phyloP scores from a whole-genome alignment of 2,113 vertebrate species.

The Anthoscopus minutus region DNA sequence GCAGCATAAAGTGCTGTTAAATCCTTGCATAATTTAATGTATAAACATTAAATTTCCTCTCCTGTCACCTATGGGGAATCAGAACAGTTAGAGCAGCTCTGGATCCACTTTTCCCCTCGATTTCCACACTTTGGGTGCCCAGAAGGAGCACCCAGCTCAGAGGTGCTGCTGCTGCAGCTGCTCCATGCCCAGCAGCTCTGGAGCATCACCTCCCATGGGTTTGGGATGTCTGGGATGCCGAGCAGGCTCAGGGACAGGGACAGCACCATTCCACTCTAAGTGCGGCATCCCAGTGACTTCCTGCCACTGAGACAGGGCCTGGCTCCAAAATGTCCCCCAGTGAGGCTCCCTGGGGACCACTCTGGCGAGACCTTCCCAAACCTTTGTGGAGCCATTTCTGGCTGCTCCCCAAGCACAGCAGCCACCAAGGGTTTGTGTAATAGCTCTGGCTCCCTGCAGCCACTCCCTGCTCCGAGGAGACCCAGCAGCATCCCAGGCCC shows the following conservation, averaged over 20 bases:
- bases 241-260: neutral
- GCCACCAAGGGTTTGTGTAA: neutral
- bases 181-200: neutral
- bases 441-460: neutral
- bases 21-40: neutral
- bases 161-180: neutral
- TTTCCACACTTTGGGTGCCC: neutral
- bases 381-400: neutral
- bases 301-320: neutral
- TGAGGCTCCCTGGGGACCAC: neutral
- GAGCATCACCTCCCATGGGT: neutral
- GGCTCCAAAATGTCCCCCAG: neutral
- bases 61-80: neutral
- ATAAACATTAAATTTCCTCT: neutral
- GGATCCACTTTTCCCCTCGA: neutral
- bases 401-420: neutral
- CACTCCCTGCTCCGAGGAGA: fast-evolving
- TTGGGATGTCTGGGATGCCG: neutral
- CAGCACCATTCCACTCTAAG: neutral
- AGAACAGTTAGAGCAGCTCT: neutral
- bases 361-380: neutral
- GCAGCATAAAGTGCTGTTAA: neutral
- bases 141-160: neutral
- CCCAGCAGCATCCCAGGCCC: neutral
- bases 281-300: neutral